Percentiles rank a stretch among this genome's conserved stretches.
Conservation (phyloP, 2,113 vertebrate species). For the Antennarius striatus region DNA sequence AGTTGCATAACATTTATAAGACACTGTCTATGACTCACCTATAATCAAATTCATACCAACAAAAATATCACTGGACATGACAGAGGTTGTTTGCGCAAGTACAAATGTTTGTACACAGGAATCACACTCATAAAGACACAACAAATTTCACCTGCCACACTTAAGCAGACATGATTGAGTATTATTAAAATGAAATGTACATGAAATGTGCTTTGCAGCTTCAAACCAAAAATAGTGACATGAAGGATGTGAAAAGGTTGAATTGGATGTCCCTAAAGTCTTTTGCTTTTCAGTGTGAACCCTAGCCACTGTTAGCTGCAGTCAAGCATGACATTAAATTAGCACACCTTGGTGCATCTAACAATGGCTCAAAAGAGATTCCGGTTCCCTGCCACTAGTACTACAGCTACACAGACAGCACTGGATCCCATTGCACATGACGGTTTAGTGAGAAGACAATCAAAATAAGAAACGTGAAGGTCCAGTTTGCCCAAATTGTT, state of each 20-base stretch:
- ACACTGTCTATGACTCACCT: constrained; percentile 39
- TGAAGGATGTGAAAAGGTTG: constrained; percentile 43
- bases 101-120: constrained; percentile 7
- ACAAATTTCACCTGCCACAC: constrained; percentile 17
- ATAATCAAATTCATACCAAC: constrained; percentile 21
- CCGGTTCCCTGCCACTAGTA: constrained; percentile 43
- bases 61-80: constrained; percentile 39
- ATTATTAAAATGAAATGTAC: constrained; percentile 37
- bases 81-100: constrained; percentile 14
- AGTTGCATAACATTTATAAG: constrained; percentile 63
- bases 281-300: constrained; percentile 61
- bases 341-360: constrained; percentile 66
- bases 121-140: constrained; percentile 15
- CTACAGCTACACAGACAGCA: constrained; percentile 8
- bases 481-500: neutral
- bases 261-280: constrained; percentile 59
- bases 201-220: constrained; percentile 19
- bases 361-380: constrained; percentile 69
- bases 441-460: constrained; percentile 19
- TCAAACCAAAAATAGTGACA: constrained; percentile 35
- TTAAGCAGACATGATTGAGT: constrained; percentile 24
- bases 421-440: constrained; percentile 4
- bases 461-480: neutral
- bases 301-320: constrained; percentile 59
- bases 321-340: constrained; percentile 71